These are phyloP conservation scores for Camponotus floridanus DNA, from an alignment of 1,140 invertebrate species.

Conservation along the genomic window DNA sequence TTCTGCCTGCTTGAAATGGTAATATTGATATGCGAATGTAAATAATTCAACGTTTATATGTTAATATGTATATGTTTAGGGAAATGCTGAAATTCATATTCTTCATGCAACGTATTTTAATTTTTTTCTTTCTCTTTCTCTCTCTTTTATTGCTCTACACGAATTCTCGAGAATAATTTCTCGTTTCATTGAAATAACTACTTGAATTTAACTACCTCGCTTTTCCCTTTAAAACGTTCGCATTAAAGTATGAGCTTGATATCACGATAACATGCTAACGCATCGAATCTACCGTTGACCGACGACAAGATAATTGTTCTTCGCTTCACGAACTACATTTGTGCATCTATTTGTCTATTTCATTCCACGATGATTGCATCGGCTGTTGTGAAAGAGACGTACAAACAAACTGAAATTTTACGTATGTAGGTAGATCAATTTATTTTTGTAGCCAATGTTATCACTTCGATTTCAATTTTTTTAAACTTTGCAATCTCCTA, in stretches of 20 bases:
- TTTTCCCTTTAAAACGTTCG: conserved; percentile 32
- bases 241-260: conserved; percentile 32
- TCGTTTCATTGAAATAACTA: background rate
- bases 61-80: background rate
- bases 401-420: conserved; percentile 57
- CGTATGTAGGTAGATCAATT: conserved; percentile 42
- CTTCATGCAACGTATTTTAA: background rate
- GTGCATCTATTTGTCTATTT: conserved; percentile 58
- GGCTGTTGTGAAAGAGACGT: conserved; percentile 30
- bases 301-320: conserved; percentile 43
- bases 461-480: conserved; percentile 52
- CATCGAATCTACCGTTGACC: conserved; percentile 27
- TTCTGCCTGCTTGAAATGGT: background rate
- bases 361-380: conserved; percentile 53
- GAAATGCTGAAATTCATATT: background rate
- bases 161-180: conserved; percentile 10
- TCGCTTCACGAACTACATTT: conserved; percentile 31
- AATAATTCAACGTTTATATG: background rate
- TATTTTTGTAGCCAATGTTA: conserved; percentile 53
- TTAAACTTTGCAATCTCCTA: conserved; percentile 33
- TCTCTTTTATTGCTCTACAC: background rate
- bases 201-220: conserved; percentile 33
- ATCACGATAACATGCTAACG: conserved; percentile 30
- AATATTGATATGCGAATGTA: background rate
- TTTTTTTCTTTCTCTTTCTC: background rate